A percentile compares a stretch with the other conserved stretches of the same genome.
These are phyloP conservation scores for Limosa lapponica DNA, from an alignment of 2,797 vertebrate species.

Conservation along the genomic window DNA sequence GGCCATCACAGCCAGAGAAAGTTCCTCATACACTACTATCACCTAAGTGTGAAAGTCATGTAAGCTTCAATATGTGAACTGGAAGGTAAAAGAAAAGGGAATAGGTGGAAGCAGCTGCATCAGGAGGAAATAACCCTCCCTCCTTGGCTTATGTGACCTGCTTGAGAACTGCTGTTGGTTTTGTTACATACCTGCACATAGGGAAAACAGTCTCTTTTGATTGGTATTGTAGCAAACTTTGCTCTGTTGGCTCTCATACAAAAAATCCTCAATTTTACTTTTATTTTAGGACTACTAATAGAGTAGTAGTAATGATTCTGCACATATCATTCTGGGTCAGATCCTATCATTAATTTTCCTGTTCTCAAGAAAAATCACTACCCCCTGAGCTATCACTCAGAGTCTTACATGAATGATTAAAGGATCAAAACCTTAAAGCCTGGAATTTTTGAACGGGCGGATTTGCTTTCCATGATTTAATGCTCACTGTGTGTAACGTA, in stretches of 20 bases:
- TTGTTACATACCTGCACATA: background rate
- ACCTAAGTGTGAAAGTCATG: background rate
- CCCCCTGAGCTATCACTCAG: background rate
- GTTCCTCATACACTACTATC: background rate
- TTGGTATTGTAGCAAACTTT: background rate
- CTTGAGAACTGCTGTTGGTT: background rate
- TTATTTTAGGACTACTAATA: background rate
- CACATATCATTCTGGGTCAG: background rate
- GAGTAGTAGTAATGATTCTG: background rate
- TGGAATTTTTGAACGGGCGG: background rate
- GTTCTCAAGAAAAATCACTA: background rate
- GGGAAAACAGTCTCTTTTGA: background rate
- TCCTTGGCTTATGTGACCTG: background rate
- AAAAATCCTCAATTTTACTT: background rate
- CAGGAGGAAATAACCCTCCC: background rate
- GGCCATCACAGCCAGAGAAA: background rate
- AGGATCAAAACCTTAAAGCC: background rate
- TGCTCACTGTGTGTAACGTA: background rate
- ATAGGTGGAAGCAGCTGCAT: background rate
- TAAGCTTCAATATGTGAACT: background rate
- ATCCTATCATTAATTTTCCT: background rate
- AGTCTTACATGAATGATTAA: background rate
- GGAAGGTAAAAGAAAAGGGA: background rate
- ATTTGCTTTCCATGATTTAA: background rate
- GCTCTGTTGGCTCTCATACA: background rate